Evolutionary conservation across 1,140 invertebrate species (phyloP), one percentile per base, ranked within the genome.

Genomic region (Macrosteles quadrilineatus): DNA sequence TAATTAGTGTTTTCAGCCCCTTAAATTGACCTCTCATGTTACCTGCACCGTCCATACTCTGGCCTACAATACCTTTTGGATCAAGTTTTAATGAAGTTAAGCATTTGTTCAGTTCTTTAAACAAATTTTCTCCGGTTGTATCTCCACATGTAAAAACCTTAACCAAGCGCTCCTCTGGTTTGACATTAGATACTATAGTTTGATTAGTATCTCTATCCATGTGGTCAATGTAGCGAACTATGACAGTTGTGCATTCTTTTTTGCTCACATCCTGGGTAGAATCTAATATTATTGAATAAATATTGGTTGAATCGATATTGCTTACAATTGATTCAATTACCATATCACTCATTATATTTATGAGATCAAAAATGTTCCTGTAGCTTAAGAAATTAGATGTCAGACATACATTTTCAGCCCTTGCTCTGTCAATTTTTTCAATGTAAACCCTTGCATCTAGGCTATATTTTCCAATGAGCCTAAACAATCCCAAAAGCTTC

Each of bases 31-130:
- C 65, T 21, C 43, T 40, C 65, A 67, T 67, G 65, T 67, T 67
- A n/a, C 36, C 36, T 43, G 65, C 36, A 29, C 36, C 65, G 27
- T 67, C 65, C 65, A 67, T 67, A 50, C 65, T 67, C 32, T 67
- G 65, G 25, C 65, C 65, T 17, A 50, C 27, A 14, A 67, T 67
- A 45, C 30, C 43, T n/a, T 67, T 43, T n/a, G 27, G 65, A 67
- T 67, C 40, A 29, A 45, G 21, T n/a, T 67, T 50, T 31, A 45
- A 19, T 3, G 57, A 11, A 4, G 27, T 47, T 50, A 67, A 67
- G 30, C 30, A 67, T 23, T 45, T 19, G 14, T 31, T 2, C 47
- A 67, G 25, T n/a, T 50, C 36, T 47, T 9, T 40, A 29, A 19
- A 45, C 36, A 67, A 21, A 23, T 47, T 67, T 67, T 67, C 45